Evolutionary conservation across 2,113 vertebrate species (phyloP).

Genomic region (Symphodus melops): DNA sequence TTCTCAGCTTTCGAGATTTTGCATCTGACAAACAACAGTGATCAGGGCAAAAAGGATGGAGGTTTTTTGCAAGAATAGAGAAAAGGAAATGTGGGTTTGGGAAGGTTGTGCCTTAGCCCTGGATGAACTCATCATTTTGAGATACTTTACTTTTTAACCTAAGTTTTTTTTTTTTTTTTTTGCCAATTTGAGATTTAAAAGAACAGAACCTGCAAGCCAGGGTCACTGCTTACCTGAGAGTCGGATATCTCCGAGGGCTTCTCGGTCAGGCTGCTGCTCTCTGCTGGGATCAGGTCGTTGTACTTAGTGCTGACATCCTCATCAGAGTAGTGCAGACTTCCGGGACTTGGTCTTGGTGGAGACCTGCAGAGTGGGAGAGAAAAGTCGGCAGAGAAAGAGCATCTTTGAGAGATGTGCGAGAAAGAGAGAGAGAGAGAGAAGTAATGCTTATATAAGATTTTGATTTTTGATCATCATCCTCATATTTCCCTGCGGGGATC

Average conservation of each 20-base stretch:
- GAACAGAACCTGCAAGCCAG: conserved; percentile 12
- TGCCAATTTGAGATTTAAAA: conserved; percentile 19
- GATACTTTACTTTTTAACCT: conserved; percentile 48
- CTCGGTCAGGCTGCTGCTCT: conserved; percentile 98
- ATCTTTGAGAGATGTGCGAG: background rate
- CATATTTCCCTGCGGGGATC: conserved; percentile 1
- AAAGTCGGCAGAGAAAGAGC: conserved; percentile 1
- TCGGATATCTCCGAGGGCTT: conserved; percentile 97
- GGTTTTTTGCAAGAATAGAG: conserved; percentile 10
- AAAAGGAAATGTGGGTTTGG: conserved; percentile 25
- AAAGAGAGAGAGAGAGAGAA: no score
- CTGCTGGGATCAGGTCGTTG: conserved; percentile 95
- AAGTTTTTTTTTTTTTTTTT: no score
- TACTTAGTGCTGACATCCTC: conserved; percentile 97
- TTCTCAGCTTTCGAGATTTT: conserved; percentile 22
- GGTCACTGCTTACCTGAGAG: conserved; percentile 88
- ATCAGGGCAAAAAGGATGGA: conserved; percentile 6
- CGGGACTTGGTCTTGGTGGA: conserved; percentile 94
- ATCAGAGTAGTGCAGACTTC: conserved; percentile 97
- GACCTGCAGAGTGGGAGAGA: conserved; percentile 80
- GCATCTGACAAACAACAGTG: background rate
- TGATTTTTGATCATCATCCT: conserved; percentile 23
- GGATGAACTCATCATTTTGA: conserved; percentile 32
- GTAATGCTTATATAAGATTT: conserved; percentile 7
- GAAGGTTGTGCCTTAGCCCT: conserved; percentile 9